Percentiles rank a stretch among this genome's conserved stretches.
Evolutionary conservation across 2,797 vertebrate species (phyloP).

Genomic region (Ctenopoma kingsleyae): DNA sequence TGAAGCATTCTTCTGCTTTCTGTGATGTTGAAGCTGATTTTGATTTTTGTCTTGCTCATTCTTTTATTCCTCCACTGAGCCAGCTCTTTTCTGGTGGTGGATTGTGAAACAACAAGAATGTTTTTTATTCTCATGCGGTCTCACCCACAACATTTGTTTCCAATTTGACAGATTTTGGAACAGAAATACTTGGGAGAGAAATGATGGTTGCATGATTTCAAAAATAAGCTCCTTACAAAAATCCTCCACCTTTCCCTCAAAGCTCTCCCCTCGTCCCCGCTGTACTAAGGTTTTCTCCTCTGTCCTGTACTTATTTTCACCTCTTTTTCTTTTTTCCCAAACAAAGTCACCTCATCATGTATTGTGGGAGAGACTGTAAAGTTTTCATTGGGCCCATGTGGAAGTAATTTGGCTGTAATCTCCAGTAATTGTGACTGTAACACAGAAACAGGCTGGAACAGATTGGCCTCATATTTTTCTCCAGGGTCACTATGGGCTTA

Average conservation of each 20-base stretch:
- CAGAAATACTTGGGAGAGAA: slow-evolving; percentile 74
- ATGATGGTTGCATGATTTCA: slow-evolving; percentile 69
- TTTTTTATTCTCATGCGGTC: slow-evolving; percentile 79
- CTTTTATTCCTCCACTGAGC: slow-evolving; percentile 72
- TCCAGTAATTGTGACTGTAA: slow-evolving; percentile 97
- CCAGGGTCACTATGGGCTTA: slow-evolving; percentile 79
- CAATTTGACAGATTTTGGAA: slow-evolving; percentile 81
- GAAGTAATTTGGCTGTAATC: slow-evolving; percentile 96
- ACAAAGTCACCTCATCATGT: slow-evolving; percentile 95
- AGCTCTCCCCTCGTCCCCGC: not conserved
- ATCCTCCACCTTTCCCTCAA: slow-evolving; percentile 56
- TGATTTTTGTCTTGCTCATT: slow-evolving; percentile 72
- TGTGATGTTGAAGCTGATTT: slow-evolving; percentile 76
- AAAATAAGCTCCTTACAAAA: slow-evolving; percentile 70
- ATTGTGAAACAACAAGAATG: slow-evolving; percentile 84
- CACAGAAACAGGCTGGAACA: slow-evolving; percentile 95
- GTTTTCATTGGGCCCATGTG: slow-evolving; percentile 97
- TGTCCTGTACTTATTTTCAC: slow-evolving; percentile 57
- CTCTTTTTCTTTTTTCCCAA: slow-evolving; percentile 79
- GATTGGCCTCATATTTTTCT: slow-evolving; percentile 89
- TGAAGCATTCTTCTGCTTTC: slow-evolving; percentile 51
- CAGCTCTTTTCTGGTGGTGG: slow-evolving; percentile 77
- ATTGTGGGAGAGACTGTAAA: slow-evolving; percentile 95
- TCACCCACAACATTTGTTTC: slow-evolving; percentile 83
- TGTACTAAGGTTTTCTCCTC: slow-evolving; percentile 23